Base-by-base conservation (phyloP, 2,113 vertebrate genomes). In the Sitta europaea region DNA sequence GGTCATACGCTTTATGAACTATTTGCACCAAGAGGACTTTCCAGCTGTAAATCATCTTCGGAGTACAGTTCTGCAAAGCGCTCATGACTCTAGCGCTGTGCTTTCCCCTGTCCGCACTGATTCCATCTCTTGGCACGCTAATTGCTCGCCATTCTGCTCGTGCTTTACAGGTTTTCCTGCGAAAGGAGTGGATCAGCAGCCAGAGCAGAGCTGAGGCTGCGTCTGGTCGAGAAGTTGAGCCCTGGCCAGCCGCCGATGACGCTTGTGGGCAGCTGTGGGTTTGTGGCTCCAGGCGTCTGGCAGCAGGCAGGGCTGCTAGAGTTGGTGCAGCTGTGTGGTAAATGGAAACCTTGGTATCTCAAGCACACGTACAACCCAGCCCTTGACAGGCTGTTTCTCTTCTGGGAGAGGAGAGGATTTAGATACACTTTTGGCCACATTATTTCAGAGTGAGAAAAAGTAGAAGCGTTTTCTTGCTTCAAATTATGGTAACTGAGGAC, bases 391-490 rank as follows among this genome's bases (percentile, higher is more conserved):
- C 90, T 96, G 93, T 95, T 98, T 97, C 95, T 97, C 93, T 98
- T 98, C 94, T 97, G 31, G 51, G 77, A 86, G 25, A 76, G 53
- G 23, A 70, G 36, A 86, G 87, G 92, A 97, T 97, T 97, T 96
- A 98, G 88, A 97, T 96, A 97, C 74, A 88, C 91, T 98, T 97
- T 96, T 94, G 80, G 83, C 89, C 80, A 92, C 94, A 94, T 95
- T 98, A 97, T 96, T 98, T 96, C 94, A 68, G 89, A 97, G 58
- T 77, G 94, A 66, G 71, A 97, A 97, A 98, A 96, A 98, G 95
- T 88, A 97, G 85, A 98, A 98, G 89, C 96, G 97, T 96, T 98
- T 97, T 97, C 97, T 98, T 94, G 90, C 97, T 98, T 94, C 89
- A 97, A 95, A 95, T 93, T 94, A 71, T 96, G 94, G 96, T 96